Conservation (phyloP, 2,888 invertebrate species). For the Pyralis farinalis region DNA sequence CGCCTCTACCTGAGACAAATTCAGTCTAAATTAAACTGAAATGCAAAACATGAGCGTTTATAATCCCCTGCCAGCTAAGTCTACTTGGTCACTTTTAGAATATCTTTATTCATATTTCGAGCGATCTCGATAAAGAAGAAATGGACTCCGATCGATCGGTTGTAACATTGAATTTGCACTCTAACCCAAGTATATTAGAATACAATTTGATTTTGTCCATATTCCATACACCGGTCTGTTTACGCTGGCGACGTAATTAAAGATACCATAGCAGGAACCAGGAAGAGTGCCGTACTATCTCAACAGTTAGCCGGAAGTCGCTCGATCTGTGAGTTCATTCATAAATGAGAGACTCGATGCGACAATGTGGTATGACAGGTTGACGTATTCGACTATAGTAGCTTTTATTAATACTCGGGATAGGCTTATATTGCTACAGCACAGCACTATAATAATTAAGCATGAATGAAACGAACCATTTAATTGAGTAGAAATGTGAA, state of each 20-base stretch:
- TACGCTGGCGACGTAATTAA: slow-evolving; percentile 72
- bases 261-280: slow-evolving; percentile 79
- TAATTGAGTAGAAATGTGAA: slow-evolving; percentile 73
- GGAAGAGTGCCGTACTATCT: slow-evolving; percentile 81
- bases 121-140: slow-evolving; percentile 69
- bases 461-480: slow-evolving; percentile 74
- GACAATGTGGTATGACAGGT: slow-evolving; percentile 71
- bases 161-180: slow-evolving; percentile 39
- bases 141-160: slow-evolving; percentile 56
- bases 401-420: slow-evolving; percentile 44
- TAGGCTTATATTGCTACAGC: slow-evolving; percentile 47
- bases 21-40: slow-evolving; percentile 44
- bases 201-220: slow-evolving; percentile 25
- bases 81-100: slow-evolving; percentile 66
- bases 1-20: slow-evolving; percentile 40
- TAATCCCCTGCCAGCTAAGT: slow-evolving; percentile 32
- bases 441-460: slow-evolving; percentile 54
- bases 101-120: slow-evolving; percentile 78
- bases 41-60: slow-evolving; percentile 39
- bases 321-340: slow-evolving; percentile 80
- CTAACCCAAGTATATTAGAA: slow-evolving; percentile 38
- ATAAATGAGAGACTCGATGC: slow-evolving; percentile 66
- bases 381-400: slow-evolving; percentile 42
- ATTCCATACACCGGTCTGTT: slow-evolving; percentile 44
- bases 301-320: slow-evolving; percentile 79